Base-by-base conservation (phyloP, 2,888 invertebrate genomes). In the Aradus depressus region DNA sequence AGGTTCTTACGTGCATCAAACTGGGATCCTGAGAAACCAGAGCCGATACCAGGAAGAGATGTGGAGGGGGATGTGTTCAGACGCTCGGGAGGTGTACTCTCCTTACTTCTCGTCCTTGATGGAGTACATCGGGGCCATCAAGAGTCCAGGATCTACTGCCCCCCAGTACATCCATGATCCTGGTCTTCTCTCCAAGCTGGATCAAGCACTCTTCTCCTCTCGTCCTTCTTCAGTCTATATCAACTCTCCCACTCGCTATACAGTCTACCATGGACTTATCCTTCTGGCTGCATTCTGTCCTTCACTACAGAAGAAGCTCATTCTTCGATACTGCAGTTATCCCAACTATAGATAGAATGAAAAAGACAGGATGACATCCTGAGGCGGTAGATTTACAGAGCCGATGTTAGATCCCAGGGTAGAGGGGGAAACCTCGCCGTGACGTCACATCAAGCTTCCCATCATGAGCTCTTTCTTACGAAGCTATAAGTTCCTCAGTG, bases 1-100 rank as follows among this genome's bases (percentile, higher is more conserved):
- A 78, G 80, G 84, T 37, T 85, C 85, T 2, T 86, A 87, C 61
- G 69, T 81, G 0, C 65, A 65, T 1, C 72, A 77, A 39, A 86
- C 84, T 61, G 81, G 80, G 61, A 76, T 90, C 53, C 70, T 85
- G 61, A 68, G 77, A 0, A 70, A 69, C 4, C 86, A 88, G 66
- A 65, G 68, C 21, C 65, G 69, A 22, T 70, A 81, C 48, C 79
- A 77, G 6, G 67, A 74, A 19, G 69, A 71, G 59, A 89, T 89
- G 86, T 68, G 75, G 49, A 65, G 72, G 3, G 67, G 71, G 47
- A 76, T 89, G 64, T 71, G 71, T 32, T 66, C 69, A 0, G 82
- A 85, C 62, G 80, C 81, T 60, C 72, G 69, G 56, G 58, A 64
- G 1, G 74, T 79, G 61, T 84, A 85, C 63, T 78, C 73, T 3